Evolutionary conservation across 2,113 vertebrate species (phyloP).

Genomic region (Laterallus jamaicensis): DNA sequence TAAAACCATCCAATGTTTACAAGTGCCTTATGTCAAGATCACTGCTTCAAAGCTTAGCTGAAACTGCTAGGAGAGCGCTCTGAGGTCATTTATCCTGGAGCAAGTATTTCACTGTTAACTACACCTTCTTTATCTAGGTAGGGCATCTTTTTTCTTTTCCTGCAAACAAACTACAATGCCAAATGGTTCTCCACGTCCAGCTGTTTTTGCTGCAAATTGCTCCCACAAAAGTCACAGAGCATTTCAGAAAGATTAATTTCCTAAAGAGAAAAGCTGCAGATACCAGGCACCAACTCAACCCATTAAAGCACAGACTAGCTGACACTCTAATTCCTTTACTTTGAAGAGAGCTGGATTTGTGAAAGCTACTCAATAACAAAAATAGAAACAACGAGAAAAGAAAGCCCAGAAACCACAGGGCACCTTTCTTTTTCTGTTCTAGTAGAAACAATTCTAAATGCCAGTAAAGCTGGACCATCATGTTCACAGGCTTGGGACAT

Average conservation of each 20-base stretch:
- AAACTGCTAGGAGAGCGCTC: background rate
- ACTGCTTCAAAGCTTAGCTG: background rate
- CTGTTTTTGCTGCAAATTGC: background rate
- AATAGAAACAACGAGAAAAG: slow-evolving; percentile 15
- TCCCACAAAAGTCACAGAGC: background rate
- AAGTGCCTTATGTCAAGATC: background rate
- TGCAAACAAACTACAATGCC: background rate
- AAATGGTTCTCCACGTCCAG: background rate
- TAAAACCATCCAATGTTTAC: background rate
- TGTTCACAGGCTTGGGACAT: background rate
- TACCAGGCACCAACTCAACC: background rate
- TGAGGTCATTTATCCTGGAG: background rate
- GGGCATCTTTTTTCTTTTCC: background rate
- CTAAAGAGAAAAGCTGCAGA: background rate
- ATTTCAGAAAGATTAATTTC: slow-evolving; percentile 45
- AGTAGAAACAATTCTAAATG: background rate
- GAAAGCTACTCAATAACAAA: background rate
- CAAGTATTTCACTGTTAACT: background rate
- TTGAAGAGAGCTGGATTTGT: slow-evolving; percentile 4
- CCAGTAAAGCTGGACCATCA: background rate
- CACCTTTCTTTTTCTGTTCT: background rate
- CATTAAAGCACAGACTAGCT: slow-evolving; percentile 16
- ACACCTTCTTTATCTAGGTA: background rate
- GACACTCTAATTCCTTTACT: slow-evolving; percentile 4
- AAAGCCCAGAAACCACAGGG: background rate